These are phyloP conservation scores for Bovichtus variegatus DNA, from an alignment of 2,797 vertebrate species.

Conservation along the genomic window DNA sequence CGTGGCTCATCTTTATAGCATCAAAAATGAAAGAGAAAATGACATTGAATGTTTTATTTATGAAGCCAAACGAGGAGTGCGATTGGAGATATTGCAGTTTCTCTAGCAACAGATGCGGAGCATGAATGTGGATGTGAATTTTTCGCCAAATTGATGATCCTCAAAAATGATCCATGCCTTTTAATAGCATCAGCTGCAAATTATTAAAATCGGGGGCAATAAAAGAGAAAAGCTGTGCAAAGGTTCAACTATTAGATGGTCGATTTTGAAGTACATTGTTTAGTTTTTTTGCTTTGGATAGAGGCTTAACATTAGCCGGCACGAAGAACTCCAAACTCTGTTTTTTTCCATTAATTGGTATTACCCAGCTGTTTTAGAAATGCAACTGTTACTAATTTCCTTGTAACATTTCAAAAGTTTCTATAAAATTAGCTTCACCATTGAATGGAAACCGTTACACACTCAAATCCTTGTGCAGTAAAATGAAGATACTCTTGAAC, in stretches of 20 bases:
- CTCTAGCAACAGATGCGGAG: not conserved
- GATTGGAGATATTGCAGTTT: not conserved
- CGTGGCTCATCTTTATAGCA: not conserved
- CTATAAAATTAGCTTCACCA: slow-evolving; percentile 15
- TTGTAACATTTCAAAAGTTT: slow-evolving; percentile 17
- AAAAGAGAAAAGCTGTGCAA: not conserved
- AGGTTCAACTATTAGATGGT: not conserved
- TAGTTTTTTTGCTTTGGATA: not conserved
- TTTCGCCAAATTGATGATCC: not conserved
- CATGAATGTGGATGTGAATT: not conserved
- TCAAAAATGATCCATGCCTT: not conserved
- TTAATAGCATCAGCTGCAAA: not conserved
- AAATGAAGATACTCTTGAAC: slow-evolving; percentile 52
- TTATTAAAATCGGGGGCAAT: not conserved
- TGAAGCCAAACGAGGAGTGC: not conserved
- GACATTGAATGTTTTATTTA: not conserved
- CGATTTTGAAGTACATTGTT: not conserved
- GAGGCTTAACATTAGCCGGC: not conserved
- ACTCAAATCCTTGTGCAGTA: slow-evolving; percentile 11
- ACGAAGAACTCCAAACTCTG: not conserved
- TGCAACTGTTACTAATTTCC: not conserved
- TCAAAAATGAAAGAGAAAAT: not conserved
- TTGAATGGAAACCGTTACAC: slow-evolving; percentile 26
- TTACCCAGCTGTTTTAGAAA: not conserved
- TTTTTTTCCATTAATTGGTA: not conserved